Base-by-base conservation (phyloP, 1,140 invertebrate genomes). In the Heliconius congener region DNA sequence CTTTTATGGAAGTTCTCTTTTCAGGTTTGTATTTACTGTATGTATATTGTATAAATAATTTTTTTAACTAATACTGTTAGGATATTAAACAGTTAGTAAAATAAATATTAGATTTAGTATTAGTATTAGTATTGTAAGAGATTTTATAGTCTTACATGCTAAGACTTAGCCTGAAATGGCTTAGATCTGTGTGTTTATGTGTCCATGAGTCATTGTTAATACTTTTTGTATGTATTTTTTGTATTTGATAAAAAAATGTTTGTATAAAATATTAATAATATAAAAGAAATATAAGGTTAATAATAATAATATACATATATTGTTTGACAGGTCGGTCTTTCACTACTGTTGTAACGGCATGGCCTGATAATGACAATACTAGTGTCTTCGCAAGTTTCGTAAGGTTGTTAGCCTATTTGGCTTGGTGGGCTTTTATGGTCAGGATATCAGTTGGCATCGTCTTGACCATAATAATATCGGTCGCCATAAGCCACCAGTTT, bases 341-440 rank as follows among this genome's bases (percentile, higher is more conserved):
- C 66, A 86, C 84, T 2, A 88, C 88, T 6, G 57, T 91, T 0
- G 74, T 90, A 5, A 88, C 88, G 8, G 81, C 83, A 1, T 92
- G 87, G 85, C 91, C 91, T 0, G 84, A 87, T 9, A 78, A 86
- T 27, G 75, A 85, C 18, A 87, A 92, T n/a, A 76, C 23, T 0
- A 83, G 83, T 27, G n/a, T 13, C 11, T 3, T 71, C n/a, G 87
- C 91, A 6, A 70, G 78, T 30, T 37, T 82, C 3, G 81, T 73
- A 4, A 82, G 91, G 34, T 60, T 87, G 0, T 19, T 84, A 0
- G 71, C 52, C 50, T 90, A 89, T 72, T 42, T 91, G 6, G 11
- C 84, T 0, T 93, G 91, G 91, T 93, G 90, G 89, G 46, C 87
- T 1, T 87, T 89, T 8, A 74, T 89, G 72, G 50, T 71, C 13